These are phyloP conservation scores for Diarsia rubi DNA, from an alignment of 2,888 invertebrate species.

Conservation along the genomic window DNA sequence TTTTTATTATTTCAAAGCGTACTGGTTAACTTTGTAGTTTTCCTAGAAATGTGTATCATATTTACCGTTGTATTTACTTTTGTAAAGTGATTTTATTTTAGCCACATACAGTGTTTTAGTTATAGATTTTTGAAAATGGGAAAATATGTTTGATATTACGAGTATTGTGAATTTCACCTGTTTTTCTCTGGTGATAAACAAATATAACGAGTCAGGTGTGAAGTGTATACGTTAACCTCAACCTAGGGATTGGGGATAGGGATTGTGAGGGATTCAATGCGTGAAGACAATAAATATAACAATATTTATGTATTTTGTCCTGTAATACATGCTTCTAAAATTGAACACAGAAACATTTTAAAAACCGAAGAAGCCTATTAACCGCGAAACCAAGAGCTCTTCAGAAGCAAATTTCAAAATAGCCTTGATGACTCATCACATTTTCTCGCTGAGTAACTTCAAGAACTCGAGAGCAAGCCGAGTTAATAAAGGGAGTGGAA, in stretches of 20 bases:
- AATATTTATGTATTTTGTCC: background rate
- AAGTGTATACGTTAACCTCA: background rate
- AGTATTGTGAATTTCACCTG: background rate
- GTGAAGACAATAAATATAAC: too few species aligned
- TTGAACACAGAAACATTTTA: background rate
- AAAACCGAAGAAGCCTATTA: background rate
- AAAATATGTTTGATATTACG: background rate
- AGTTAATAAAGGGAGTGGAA: constrained; percentile 43
- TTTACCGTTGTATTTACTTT: background rate
- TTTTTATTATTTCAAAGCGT: constrained; percentile 52
- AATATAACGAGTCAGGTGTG: background rate
- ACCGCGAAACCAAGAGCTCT: background rate
- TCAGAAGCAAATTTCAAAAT: constrained; percentile 14
- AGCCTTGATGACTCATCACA: constrained; percentile 29
- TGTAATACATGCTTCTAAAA: background rate
- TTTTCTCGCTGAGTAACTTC: constrained; percentile 15
- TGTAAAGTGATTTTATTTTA: background rate
- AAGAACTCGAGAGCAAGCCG: constrained; percentile 19
- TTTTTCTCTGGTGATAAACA: background rate
- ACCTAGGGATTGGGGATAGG: too few species aligned
- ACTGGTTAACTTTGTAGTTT: constrained; percentile 14
- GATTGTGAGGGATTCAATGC: background rate
- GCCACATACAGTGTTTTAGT: too few species aligned
- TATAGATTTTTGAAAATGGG: background rate
- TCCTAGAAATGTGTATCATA: constrained; percentile 18